These are phyloP conservation scores for Danio albolineatus DNA, from an alignment of 2,797 vertebrate species.

Conservation along the genomic window DNA sequence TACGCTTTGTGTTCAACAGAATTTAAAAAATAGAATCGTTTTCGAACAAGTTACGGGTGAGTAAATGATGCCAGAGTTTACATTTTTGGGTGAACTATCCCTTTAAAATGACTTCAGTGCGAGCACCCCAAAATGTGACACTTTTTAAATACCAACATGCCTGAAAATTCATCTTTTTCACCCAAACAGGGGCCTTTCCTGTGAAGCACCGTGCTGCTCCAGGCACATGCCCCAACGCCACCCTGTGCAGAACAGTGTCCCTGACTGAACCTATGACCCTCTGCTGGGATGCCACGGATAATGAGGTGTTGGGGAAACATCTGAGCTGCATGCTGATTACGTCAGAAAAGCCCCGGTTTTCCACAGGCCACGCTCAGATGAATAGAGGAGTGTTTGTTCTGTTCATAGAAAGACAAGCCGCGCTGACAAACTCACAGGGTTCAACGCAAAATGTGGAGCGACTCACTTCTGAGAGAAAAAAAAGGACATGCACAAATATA, in stretches of 20 bases:
- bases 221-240: not conserved
- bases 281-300: slow-evolving; percentile 15
- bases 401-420: slow-evolving; percentile 34
- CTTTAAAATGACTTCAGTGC: too few species aligned
- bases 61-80: too few species aligned
- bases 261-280: slow-evolving; percentile 46
- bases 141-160: not conserved
- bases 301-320: slow-evolving; percentile 36
- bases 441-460: slow-evolving; percentile 5
- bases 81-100: too few species aligned
- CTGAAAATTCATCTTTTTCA: not conserved
- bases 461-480: slow-evolving; percentile 12
- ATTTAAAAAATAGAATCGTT: too few species aligned
- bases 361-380: slow-evolving; percentile 23
- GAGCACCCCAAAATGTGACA: too few species aligned
- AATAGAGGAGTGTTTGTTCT: slow-evolving; percentile 59
- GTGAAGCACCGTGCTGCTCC: not conserved
- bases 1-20: too few species aligned
- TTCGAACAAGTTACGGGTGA: too few species aligned
- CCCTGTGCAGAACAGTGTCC: slow-evolving; percentile 19
- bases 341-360: slow-evolving; percentile 40
- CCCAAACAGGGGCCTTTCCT: not conserved
- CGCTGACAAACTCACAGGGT: slow-evolving; percentile 15
- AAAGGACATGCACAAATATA: not conserved
- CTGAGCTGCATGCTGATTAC: slow-evolving; percentile 42